Evolutionary conservation across 2,888 invertebrate species (phyloP).

Genomic region (Lasioglossum villosulum): DNA sequence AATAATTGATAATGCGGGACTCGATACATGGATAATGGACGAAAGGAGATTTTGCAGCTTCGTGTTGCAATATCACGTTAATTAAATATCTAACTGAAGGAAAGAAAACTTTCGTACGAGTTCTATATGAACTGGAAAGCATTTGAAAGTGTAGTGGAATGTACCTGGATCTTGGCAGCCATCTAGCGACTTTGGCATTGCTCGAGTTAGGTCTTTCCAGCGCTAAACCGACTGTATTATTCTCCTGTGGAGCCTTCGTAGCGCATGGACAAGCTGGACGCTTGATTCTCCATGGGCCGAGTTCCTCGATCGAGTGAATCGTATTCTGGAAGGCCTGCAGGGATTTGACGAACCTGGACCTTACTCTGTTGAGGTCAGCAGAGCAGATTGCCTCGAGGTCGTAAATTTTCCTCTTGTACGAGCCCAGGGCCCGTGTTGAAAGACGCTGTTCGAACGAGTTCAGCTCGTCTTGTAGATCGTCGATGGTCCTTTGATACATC

Average conservation of each 20-base stretch:
- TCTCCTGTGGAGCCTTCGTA: not conserved
- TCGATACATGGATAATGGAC: too few species aligned
- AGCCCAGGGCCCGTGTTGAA: constrained; percentile 50
- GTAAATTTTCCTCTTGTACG: constrained; percentile 70
- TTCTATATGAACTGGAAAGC: not conserved
- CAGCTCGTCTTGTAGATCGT: constrained; percentile 49
- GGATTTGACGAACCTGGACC: constrained; percentile 68
- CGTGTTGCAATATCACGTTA: too few species aligned
- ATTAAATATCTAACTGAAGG: not conserved
- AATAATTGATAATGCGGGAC: too few species aligned
- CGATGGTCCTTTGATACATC: constrained; percentile 55
- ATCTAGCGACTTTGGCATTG: constrained; percentile 36
- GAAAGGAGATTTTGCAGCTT: too few species aligned
- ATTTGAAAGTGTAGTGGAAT: constrained; percentile 21
- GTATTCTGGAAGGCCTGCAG: constrained; percentile 63
- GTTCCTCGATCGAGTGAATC: constrained; percentile 57
- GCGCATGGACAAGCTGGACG: constrained; percentile 12
- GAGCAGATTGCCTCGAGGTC: constrained; percentile 72
- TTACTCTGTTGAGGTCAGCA: constrained; percentile 69
- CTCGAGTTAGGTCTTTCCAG: constrained; percentile 14
- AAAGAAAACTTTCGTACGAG: not conserved
- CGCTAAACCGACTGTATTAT: constrained; percentile 30
- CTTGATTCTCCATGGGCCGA: constrained; percentile 25
- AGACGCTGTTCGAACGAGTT: constrained; percentile 52
- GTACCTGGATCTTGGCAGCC: constrained; percentile 57